Base-by-base conservation (phyloP, 2,888 invertebrate genomes). In the Lucinisca nassula region DNA sequence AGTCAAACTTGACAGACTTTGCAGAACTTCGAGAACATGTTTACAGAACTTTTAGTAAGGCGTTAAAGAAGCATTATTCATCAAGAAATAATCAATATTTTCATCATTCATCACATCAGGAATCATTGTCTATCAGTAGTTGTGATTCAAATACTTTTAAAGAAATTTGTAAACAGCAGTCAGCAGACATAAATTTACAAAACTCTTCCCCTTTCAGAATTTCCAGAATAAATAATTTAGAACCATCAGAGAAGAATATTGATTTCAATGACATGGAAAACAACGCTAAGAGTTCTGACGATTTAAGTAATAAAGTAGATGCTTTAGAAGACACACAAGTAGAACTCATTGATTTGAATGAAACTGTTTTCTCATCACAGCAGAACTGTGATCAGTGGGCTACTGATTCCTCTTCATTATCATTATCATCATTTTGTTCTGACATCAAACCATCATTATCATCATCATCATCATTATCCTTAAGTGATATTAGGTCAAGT, bases 131-230 rank as follows among this genome's bases (percentile, higher is more conserved):
- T 8, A 74, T 74, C 14, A 74, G 74, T 21, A 74, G 74, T 45
- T 74, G 74, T 74, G 74, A 74, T 74, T 45, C 74, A 49, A 49
- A 38, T 40, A 74, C 74, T 30, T 74, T 74, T n/a, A n/a, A 74
- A 6, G 74, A 74, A 74, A 40, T 74, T 74, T 74, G 74, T 17
- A 27, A 74, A 1, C 74, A 40, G 38, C 38, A 74, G 45, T 10
- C 17, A 1, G 17, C 67, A 67, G 24, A 67, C 24, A 12, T 35
- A 6, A n/a, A 55, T 55, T 55, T 45, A 45, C 8, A 17, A 45
- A 8, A 45, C 8, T 12, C 17, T 45, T 45, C 17, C 45, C 45
- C 45, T 45, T 45, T 17, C 8, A 45, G 17, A 17, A 8, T 45
- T 45, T 17, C 17, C 8, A 8, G 17, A 17, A 45, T 12, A 17